Evolutionary conservation across 2,113 vertebrate genomes (phyloP).

Genomic region (Piprites chloris): DNA sequence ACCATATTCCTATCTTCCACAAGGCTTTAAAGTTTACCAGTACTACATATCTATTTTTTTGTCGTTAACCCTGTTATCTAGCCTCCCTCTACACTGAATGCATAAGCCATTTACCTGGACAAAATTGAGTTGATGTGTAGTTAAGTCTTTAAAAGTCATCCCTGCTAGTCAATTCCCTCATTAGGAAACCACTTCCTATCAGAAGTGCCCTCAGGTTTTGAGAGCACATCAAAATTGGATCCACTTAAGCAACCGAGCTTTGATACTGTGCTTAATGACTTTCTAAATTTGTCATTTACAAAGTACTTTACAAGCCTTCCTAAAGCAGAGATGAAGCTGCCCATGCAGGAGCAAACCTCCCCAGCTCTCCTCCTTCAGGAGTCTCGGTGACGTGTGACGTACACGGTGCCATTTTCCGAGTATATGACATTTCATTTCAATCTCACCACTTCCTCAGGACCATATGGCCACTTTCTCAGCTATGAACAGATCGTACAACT

Average conservation of each 20-base stretch:
- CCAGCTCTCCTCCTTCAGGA: background rate
- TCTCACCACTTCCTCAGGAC: background rate
- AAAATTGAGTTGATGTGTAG: constrained; percentile 39
- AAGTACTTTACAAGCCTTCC: constrained; percentile 38
- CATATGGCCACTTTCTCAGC: constrained; percentile 21
- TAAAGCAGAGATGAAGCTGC: constrained; percentile 10
- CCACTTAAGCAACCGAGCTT: constrained; percentile 45
- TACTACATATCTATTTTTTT: background rate
- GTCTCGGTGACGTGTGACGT: background rate
- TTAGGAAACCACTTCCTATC: constrained; percentile 46
- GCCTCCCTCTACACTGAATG: background rate
- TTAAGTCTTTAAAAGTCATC: constrained; percentile 17
- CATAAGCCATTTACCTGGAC: constrained; percentile 7
- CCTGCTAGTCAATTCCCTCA: constrained; percentile 45
- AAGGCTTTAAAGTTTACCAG: background rate
- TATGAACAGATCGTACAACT: background rate
- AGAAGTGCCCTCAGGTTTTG: constrained; percentile 61
- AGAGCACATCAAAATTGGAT: constrained; percentile 65
- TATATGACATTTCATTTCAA: constrained; percentile 22
- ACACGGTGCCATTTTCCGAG: background rate
- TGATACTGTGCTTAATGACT: constrained; percentile 59
- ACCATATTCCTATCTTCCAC: background rate
- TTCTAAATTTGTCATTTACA: constrained; percentile 59
- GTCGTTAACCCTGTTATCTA: background rate
- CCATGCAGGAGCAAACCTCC: background rate